phyloP scores from a whole-genome alignment of 2,888 invertebrate species.

The Polylopha cassiicola region DNA sequence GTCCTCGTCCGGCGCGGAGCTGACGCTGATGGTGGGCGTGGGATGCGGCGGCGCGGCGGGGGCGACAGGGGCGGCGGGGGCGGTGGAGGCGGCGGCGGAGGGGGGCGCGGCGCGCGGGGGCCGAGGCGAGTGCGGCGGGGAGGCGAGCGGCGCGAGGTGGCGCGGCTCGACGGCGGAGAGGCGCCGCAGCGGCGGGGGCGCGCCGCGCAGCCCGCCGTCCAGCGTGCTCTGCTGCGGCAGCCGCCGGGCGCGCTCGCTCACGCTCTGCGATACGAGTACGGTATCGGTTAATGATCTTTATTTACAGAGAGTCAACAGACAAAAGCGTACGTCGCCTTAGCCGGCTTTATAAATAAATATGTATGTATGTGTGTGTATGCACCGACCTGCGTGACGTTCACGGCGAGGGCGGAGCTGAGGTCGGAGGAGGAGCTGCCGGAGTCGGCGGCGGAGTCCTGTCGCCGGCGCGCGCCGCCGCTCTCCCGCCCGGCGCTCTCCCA shows the following conservation, averaged over 20 bases:
- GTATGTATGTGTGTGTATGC: no score
- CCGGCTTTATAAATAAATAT: no score
- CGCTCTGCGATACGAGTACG: no score
- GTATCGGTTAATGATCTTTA: no score
- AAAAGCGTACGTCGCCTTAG: no score
- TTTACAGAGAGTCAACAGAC: no score
- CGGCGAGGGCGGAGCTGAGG: slow-evolving; percentile 77
- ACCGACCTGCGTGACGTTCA: slow-evolving; percentile 50
- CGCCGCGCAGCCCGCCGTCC: slow-evolving; percentile 78
- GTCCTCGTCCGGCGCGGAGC: slow-evolving; percentile 82
- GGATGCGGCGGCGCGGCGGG: slow-evolving; percentile 51
- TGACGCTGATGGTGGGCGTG: slow-evolving; percentile 83
- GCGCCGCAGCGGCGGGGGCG: slow-evolving; percentile 62
- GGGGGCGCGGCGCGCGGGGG: slow-evolving; percentile 50
- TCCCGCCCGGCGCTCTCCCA: slow-evolving; percentile 43
- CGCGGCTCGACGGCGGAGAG: slow-evolving; percentile 75
- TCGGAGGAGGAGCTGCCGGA: slow-evolving; percentile 87
- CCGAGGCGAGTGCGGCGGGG: slow-evolving; percentile 62
- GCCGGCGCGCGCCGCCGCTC: slow-evolving; percentile 55
- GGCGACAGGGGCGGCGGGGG: slow-evolving; percentile 44
- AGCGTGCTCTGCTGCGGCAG: slow-evolving; percentile 82
- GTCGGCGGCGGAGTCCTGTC: slow-evolving; percentile 83
- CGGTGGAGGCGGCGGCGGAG: slow-evolving; percentile 47
- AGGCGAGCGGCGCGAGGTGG: slow-evolving; percentile 75
- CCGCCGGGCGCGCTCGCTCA: slow-evolving; percentile 79